Evolutionary conservation across 30 jellyfish, hydroid and myxozoan genomes (phyloP).

Genomic region (Cassiopea andromeda): DNA sequence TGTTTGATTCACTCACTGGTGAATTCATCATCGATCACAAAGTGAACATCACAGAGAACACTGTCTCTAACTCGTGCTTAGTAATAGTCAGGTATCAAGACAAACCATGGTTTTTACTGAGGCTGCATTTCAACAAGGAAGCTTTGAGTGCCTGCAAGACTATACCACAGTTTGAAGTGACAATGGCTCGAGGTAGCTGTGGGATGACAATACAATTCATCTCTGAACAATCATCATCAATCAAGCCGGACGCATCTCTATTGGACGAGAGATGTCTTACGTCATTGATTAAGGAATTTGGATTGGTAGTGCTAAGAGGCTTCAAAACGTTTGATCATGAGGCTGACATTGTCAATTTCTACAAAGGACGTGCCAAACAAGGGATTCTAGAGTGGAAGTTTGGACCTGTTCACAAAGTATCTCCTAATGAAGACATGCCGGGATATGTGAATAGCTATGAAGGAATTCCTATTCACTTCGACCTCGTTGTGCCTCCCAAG

Average conservation of each 20-base stretch:
- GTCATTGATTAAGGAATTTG: conserved; percentile 52
- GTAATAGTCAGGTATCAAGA: conserved; percentile 17
- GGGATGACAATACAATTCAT: conserved; percentile 5
- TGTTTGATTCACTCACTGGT: conserved; percentile 46
- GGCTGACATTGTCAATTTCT: conserved; percentile 3
- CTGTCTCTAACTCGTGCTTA: neutral
- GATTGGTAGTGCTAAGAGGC: conserved; percentile 59
- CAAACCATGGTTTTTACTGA: conserved; percentile 41
- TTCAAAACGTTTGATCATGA: conserved; percentile 31
- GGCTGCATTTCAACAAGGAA: conserved; percentile 1
- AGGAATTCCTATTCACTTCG: conserved; percentile 59
- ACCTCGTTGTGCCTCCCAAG: conserved; percentile 33
- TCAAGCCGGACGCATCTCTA: neutral
- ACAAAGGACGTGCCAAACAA: neutral
- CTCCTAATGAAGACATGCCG: conserved; percentile 27
- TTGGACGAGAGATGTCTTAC: conserved; percentile 7
- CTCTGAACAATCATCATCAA: neutral
- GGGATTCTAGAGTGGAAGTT: conserved; percentile 57
- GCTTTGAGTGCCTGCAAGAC: neutral
- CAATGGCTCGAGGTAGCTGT: conserved; percentile 35
- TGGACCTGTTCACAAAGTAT: conserved; percentile 49
- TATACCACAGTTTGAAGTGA: neutral
- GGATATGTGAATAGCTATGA: conserved; percentile 46
- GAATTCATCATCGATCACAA: conserved; percentile 40
- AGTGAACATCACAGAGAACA: neutral